A percentile compares a stretch with the other conserved stretches of the same genome.
These are phyloP conservation scores for Rhagium mordax DNA, from an alignment of 2,888 invertebrate genomes.

Conservation along the genomic window DNA sequence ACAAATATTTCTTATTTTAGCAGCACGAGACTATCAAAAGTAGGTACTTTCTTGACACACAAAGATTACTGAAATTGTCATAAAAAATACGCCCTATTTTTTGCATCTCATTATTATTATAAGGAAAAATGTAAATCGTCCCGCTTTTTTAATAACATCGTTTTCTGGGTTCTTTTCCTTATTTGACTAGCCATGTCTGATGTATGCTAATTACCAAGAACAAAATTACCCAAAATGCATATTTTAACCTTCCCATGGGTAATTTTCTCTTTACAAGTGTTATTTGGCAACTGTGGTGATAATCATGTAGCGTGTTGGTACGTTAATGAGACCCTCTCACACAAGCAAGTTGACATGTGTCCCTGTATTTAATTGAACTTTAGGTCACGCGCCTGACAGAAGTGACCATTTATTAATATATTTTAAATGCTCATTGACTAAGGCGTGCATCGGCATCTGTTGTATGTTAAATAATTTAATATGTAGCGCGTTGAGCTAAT, in stretches of 20 bases:
- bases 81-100: too few species aligned
- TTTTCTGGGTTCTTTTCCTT: too few species aligned
- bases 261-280: background rate
- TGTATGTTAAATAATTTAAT: background rate
- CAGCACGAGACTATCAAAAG: too few species aligned
- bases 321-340: conserved; percentile 17
- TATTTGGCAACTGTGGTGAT: background rate
- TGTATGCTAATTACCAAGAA: background rate
- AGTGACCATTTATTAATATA: conserved; percentile 8
- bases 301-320: background rate
- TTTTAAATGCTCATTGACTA: conserved; percentile 24
- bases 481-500: background rate
- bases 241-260: background rate
- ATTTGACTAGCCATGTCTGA: too few species aligned
- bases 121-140: too few species aligned
- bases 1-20: too few species aligned
- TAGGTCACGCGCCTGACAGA: conserved; percentile 31
- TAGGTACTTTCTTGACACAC: too few species aligned
- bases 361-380: conserved; percentile 46
- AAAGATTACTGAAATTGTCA: too few species aligned
- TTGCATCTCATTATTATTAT: too few species aligned
- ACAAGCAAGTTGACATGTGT: conserved; percentile 41
- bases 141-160: too few species aligned
- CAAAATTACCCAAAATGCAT: background rate
- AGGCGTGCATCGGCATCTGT: background rate